phyloP scores from a whole-genome alignment of 2,113 vertebrate species.

The Peucedramus taeniatus region DNA sequence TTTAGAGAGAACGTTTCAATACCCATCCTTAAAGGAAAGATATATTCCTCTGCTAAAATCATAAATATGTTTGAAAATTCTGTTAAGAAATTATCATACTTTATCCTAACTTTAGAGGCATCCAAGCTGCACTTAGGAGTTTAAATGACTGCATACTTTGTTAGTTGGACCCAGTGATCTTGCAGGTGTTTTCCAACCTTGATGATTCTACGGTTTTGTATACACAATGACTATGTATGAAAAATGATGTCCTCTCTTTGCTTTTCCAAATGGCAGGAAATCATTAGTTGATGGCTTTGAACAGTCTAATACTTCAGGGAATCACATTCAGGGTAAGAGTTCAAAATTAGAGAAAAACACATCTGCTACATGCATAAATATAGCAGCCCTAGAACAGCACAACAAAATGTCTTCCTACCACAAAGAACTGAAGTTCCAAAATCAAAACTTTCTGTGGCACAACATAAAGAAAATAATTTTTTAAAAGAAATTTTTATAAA shows the following conservation, averaged over 20 bases:
- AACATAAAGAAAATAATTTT: background rate
- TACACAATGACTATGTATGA: background rate
- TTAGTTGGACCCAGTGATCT: background rate
- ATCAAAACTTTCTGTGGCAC: background rate
- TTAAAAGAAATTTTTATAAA: background rate
- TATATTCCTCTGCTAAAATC: background rate
- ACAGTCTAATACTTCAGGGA: background rate
- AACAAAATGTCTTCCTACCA: background rate
- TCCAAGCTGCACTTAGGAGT: background rate
- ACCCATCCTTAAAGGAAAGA: background rate
- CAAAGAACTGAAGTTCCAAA: background rate
- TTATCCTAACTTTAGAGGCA: background rate
- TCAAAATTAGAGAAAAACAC: background rate
- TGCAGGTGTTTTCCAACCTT: background rate
- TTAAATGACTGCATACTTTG: background rate
- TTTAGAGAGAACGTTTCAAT: background rate
- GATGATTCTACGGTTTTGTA: background rate
- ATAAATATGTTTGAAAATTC: background rate
- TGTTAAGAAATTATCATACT: background rate
- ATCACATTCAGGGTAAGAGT: background rate
- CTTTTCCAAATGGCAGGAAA: background rate
- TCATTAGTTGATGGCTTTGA: background rate
- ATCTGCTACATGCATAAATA: background rate
- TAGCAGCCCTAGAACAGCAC: background rate
- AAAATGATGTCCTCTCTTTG: background rate